Evolutionary conservation across 2,113 vertebrate genomes (phyloP), one percentile per base, ranked within the genome.

Genomic region (Cyphomyrus plagiostoma): DNA sequence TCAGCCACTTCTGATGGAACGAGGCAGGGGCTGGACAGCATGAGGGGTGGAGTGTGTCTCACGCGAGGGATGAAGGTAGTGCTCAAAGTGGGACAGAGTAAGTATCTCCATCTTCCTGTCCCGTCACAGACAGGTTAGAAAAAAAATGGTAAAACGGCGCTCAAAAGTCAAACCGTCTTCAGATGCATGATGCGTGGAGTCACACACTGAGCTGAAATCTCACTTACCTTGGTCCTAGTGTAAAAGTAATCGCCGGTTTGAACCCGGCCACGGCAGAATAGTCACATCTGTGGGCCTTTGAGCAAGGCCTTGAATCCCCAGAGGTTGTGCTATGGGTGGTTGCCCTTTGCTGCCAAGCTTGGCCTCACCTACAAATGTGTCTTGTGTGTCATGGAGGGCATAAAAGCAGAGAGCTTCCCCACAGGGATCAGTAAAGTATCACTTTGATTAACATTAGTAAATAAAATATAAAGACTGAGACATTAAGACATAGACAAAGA

Each of bases 61-160:
- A 96, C 95, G 0, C 93, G 94, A 92, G 96, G 95, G 66, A 97
- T 97, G 96, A 96, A 95, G 92, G 96, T 97, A 88, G 93, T 96
- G 50, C 93, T 97, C 58, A 95, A 96, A 92, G 96, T 97, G 52
- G 96, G 96, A 89, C 96, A 96, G 90, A 95, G 96, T 97, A 90
- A 95, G 96, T 95, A 89, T 42, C 87, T 66, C 62, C 66, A 50
- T 84, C 90, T 35, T 23, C 48, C 21, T 58, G 46, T 70, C 85
- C 35, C 6, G 35, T 80, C 35, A 80, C 74, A 19, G 15, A 80
- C 30, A 15, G 6, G 74, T 70, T 1, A 70, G 35, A 35, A 35
- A 56, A 21, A 53, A 66, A 66, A 26, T 11, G 62, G n/a, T 8
- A n/a, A 17, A 66, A 74, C 30, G 0, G 35, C 6, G 30, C 15